Evolutionary conservation across 2,888 invertebrate genomes (phyloP).

Genomic region (Napeogenes inachia): DNA sequence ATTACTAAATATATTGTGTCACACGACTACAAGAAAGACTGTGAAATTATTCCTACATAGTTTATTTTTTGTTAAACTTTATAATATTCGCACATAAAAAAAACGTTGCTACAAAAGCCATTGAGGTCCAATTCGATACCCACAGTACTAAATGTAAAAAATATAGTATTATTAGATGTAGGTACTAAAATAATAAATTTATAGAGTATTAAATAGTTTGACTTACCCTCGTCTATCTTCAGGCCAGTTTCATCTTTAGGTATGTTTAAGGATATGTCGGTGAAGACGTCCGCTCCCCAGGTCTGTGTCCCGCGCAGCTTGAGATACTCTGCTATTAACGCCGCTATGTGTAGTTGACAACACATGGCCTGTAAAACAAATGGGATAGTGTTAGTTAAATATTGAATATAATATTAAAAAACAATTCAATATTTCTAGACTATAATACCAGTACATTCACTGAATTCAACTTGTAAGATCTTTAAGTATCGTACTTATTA

Average conservation of each 20-base stretch:
- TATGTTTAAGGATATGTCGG: slow-evolving; percentile 90
- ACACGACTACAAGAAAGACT: slow-evolving; percentile 64
- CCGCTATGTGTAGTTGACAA: slow-evolving; percentile 96
- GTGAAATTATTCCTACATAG: slow-evolving; percentile 45
- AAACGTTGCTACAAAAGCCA: background rate
- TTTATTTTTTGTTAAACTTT: background rate
- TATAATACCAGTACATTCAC: no score
- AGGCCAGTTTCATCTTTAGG: slow-evolving; percentile 90
- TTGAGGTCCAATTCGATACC: background rate
- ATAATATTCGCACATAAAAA: background rate
- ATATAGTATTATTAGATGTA: slow-evolving; percentile 32
- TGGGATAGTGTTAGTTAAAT: background rate
- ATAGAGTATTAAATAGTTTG: slow-evolving; percentile 29
- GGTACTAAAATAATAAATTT: slow-evolving; percentile 38
- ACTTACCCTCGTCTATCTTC: slow-evolving; percentile 87
- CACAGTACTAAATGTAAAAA: slow-evolving; percentile 3
- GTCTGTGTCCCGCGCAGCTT: slow-evolving; percentile 83
- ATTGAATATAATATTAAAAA: background rate
- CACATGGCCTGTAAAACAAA: slow-evolving; percentile 85
- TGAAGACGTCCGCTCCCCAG: slow-evolving; percentile 93
- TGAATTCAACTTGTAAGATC: no score
- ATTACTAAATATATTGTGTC: slow-evolving; percentile 67
- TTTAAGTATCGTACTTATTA: no score
- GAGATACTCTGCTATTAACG: slow-evolving; percentile 95
- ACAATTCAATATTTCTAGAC: no score